Conservation (phyloP, 2,888 invertebrate species). For the Leucozona laternaria region DNA sequence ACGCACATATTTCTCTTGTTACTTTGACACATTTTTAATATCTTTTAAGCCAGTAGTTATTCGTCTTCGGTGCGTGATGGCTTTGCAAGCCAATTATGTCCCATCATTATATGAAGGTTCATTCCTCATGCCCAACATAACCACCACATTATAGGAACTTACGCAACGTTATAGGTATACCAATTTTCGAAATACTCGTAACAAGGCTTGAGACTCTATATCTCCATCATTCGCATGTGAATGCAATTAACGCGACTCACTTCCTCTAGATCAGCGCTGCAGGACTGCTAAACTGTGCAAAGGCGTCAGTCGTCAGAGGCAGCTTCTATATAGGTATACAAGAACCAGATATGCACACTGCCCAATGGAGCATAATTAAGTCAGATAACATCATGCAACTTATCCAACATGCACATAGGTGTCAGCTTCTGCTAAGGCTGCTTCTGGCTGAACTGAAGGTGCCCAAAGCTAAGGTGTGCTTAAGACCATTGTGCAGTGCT, state of each 20-base stretch:
- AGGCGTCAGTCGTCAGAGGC: conserved; percentile 23
- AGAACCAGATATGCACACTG: conserved; percentile 50
- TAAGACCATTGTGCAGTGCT: conserved; percentile 40
- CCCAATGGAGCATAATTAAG: conserved; percentile 67
- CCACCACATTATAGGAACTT: conserved; percentile 30
- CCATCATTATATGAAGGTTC: not conserved
- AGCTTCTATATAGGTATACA: conserved; percentile 39
- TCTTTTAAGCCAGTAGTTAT: not conserved
- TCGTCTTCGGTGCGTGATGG: not conserved
- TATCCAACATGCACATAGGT: conserved; percentile 68
- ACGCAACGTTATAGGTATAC: conserved; percentile 32
- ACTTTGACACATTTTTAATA: not conserved
- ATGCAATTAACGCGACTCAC: conserved; percentile 43
- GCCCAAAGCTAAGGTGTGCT: conserved; percentile 61
- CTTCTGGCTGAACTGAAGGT: conserved; percentile 43
- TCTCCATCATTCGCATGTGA: conserved; percentile 34
- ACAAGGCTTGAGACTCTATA: conserved; percentile 16
- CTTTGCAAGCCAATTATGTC: not conserved
- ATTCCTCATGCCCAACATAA: conserved; percentile 35
- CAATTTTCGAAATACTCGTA: conserved; percentile 26
- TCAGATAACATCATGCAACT: conserved; percentile 69
- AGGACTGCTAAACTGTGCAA: conserved; percentile 21
- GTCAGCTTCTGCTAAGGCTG: conserved; percentile 56
- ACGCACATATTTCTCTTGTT: not conserved
- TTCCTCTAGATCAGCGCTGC: conserved; percentile 28